Evolutionary conservation across 2,797 vertebrate species (phyloP).

Genomic region (Podarcis siculus): DNA sequence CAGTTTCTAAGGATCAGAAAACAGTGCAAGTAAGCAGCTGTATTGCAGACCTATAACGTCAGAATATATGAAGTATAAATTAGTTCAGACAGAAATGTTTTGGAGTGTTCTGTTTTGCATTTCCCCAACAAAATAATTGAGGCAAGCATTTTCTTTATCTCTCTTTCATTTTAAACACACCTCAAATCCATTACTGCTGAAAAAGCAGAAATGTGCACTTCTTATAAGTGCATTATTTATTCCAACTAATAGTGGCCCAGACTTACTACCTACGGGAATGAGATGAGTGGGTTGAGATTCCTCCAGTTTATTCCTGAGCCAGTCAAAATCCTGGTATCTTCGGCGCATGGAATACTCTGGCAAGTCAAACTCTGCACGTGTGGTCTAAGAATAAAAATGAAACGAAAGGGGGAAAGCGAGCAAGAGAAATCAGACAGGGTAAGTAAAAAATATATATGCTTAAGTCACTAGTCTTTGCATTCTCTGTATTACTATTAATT

Average conservation of each 20-base stretch:
- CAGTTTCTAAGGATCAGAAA: not conserved
- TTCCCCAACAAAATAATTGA: not conserved
- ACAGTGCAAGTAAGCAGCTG: not conserved
- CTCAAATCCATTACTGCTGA: not conserved
- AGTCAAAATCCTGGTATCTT: conserved; percentile 98
- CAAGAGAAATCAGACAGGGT: not conserved
- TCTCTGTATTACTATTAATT: not conserved
- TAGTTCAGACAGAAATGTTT: not conserved
- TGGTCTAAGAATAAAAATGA: conserved; percentile 81
- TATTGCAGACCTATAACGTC: not conserved
- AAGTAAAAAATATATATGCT: no score
- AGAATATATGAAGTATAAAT: not conserved
- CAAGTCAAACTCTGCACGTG: conserved; percentile 93
- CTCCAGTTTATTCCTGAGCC: conserved; percentile 94
- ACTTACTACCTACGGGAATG: conserved; percentile 92
- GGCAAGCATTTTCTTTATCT: not conserved
- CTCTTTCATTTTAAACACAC: not conserved
- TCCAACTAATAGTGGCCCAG: conserved; percentile 28
- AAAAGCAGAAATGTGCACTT: not conserved
- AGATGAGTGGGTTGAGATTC: conserved; percentile 98
- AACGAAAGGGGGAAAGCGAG: not conserved
- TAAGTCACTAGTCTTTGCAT: not conserved
- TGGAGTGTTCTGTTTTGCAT: not conserved
- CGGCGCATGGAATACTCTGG: conserved; percentile 93
- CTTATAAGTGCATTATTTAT: not conserved